phyloP scores from a whole-genome alignment of 1,140 invertebrate genomes.

The Drosophila azteca region DNA sequence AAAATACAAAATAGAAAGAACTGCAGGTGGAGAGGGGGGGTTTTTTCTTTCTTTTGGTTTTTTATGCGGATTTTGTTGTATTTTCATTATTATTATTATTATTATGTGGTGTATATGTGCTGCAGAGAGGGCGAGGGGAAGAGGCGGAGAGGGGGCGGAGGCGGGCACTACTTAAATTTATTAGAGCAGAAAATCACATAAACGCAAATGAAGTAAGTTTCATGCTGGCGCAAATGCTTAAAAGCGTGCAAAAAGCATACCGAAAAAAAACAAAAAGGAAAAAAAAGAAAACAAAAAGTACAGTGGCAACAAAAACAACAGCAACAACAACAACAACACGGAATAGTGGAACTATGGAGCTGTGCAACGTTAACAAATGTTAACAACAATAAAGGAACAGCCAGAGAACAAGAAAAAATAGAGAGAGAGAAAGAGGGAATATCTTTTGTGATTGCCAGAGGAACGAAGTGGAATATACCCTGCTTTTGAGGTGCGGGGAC shows the following conservation, averaged over 20 bases:
- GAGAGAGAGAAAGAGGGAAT: no score
- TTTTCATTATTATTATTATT: constrained; percentile 41
- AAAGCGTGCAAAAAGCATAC: constrained; percentile 70
- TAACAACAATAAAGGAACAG: constrained; percentile 39
- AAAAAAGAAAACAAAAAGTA: constrained; percentile 38
- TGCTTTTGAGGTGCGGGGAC: no score
- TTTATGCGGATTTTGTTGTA: constrained; percentile 7
- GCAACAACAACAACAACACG: constrained; percentile 16
- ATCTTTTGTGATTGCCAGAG: no score
- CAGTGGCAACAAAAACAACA: constrained; percentile 52
- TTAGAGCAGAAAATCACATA: constrained; percentile 80
- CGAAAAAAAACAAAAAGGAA: constrained; percentile 34
- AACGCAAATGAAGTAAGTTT: constrained; percentile 82
- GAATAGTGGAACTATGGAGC: no score
- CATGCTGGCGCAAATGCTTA: constrained; percentile 71
- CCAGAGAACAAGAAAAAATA: constrained; percentile 8
- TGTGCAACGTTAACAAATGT: constrained; percentile 42
- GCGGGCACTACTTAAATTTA: constrained; percentile 54
- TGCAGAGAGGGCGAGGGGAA: not conserved
- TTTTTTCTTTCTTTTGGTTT: constrained; percentile 1
- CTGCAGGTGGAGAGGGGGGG: not conserved
- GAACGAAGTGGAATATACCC: no score
- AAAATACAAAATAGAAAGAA: constrained; percentile 25
- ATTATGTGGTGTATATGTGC: constrained; percentile 12
- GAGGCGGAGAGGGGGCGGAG: not conserved